Conservation (phyloP, 2,113 vertebrate genomes). For the Lepus americanus region DNA sequence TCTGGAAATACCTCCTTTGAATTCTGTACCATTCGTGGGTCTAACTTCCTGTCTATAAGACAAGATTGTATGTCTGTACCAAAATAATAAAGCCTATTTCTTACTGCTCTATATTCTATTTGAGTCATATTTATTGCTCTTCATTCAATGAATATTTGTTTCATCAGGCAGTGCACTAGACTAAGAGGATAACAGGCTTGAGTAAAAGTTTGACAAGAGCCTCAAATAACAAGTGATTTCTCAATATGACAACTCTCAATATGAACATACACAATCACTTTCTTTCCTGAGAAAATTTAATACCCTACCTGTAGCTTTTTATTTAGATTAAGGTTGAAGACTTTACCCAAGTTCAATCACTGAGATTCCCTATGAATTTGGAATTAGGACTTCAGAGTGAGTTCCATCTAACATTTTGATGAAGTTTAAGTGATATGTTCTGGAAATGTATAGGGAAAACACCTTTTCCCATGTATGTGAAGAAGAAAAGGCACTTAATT, state of each 20-base stretch:
- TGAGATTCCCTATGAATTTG: slow-evolving; percentile 16
- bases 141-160: slow-evolving; percentile 37
- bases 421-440: not conserved
- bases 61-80: not conserved
- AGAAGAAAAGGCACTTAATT: not conserved
- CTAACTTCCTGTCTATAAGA: not conserved
- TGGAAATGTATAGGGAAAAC: not conserved
- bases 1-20: not conserved
- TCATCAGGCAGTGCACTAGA: not conserved
- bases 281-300: not conserved
- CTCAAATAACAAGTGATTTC: not conserved
- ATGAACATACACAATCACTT: not conserved
- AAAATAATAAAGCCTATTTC: slow-evolving; percentile 7
- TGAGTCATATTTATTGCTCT: not conserved
- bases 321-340: not conserved
- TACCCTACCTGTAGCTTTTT: not conserved
- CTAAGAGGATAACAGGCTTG: not conserved
- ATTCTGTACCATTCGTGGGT: not conserved
- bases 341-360: not conserved
- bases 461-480: not conserved
- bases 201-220: not conserved
- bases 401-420: slow-evolving; percentile 16
- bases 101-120: not conserved
- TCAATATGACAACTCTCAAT: not conserved
- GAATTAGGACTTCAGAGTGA: not conserved